A percentile compares a stretch with the other conserved stretches of the same genome.
Conservation (phyloP, 2,797 vertebrate species). For the Cygnus olor region DNA sequence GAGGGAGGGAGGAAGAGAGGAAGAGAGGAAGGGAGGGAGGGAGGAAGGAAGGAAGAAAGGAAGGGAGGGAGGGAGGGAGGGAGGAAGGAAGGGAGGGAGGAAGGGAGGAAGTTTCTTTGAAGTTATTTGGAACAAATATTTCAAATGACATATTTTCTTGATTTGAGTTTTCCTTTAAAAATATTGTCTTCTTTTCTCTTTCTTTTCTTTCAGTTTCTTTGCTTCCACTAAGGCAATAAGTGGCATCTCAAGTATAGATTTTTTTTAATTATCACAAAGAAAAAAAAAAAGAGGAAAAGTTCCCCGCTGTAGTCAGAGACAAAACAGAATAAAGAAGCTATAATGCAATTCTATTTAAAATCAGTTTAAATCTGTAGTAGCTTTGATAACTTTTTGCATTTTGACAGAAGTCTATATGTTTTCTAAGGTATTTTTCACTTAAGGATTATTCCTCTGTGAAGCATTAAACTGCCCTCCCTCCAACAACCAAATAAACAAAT, state of each 20-base stretch:
- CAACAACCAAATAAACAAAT: too few species aligned
- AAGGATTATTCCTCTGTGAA: neutral
- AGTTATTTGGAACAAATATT: neutral
- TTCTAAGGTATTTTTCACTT: neutral
- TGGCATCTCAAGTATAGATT: rapidly evolving
- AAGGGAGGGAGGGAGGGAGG: neutral
- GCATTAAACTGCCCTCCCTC: neutral
- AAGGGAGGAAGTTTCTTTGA: neutral
- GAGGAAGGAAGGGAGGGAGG: too few species aligned
- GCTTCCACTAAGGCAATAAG: neutral
- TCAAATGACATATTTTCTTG: neutral
- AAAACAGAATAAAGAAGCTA: neutral
- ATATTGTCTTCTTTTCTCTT: neutral
- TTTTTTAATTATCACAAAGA: neutral
- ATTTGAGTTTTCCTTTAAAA: neutral
- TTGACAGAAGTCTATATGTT: neutral
- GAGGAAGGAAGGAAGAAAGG: neutral
- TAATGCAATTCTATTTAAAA: neutral
- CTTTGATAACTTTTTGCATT: neutral
- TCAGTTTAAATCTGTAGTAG: neutral
- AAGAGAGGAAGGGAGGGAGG: too few species aligned
- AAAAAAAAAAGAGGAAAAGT: neutral
- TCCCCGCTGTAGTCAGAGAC: neutral
- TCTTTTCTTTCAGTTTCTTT: neutral
- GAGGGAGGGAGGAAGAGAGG: too few species aligned